A percentile compares a stretch with the other conserved stretches of the same genome.
These are phyloP conservation scores for Octodonta nipae DNA, from an alignment of 2,888 invertebrate species.

Conservation along the genomic window DNA sequence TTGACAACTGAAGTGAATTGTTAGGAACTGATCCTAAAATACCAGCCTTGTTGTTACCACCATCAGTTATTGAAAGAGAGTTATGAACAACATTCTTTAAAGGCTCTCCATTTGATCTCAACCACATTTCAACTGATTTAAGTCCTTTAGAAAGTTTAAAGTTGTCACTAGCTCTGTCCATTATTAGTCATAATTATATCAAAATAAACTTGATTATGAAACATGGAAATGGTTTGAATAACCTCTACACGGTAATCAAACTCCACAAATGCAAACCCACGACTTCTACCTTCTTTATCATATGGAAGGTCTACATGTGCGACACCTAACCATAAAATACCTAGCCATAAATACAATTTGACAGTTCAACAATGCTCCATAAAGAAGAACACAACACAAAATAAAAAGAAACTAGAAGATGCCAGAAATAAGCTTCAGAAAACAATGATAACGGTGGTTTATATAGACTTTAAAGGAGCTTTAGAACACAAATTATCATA, in stretches of 20 bases:
- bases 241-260: constrained; percentile 97
- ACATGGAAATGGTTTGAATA: constrained; percentile 96
- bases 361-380: no score
- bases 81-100: constrained; percentile 72
- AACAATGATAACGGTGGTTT: no score
- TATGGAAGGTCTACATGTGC: constrained; percentile 76
- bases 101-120: constrained; percentile 85
- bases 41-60: constrained; percentile 2
- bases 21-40: constrained; percentile 45
- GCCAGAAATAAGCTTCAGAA: no score
- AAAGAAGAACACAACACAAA: no score
- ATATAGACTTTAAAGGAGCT: no score
- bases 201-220: constrained; percentile 78
- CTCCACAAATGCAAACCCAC: constrained; percentile 90
- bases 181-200: constrained; percentile 83
- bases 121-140: constrained; percentile 82
- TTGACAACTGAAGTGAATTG: constrained; percentile 41
- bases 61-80: constrained; percentile 32
- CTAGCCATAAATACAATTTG: no score
- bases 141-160: constrained; percentile 79
- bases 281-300: constrained; percentile 91
- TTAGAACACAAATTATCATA: no score
- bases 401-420: no score
- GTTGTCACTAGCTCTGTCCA: constrained; percentile 72
- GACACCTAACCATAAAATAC: no score